Evolutionary conservation across 2,888 invertebrate species (phyloP).

Genomic region (Drosophila monieri): DNA sequence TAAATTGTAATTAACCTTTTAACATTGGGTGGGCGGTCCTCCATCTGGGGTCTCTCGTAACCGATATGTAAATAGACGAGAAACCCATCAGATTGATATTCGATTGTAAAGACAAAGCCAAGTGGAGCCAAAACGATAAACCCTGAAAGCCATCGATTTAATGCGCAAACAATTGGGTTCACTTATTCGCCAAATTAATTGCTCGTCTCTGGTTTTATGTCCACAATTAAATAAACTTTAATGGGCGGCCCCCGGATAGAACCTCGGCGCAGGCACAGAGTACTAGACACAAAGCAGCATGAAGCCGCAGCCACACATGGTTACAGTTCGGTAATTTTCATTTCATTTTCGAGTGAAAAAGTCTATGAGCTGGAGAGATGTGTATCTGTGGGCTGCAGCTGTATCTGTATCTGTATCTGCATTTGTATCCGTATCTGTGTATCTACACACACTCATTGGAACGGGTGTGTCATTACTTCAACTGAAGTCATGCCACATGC

Average conservation of each 20-base stretch:
- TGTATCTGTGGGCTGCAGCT: conserved; percentile 47
- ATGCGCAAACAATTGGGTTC: conserved; percentile 47
- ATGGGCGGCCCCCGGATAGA: conserved; percentile 23
- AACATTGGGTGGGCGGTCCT: conserved; percentile 62
- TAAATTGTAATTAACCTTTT: conserved; percentile 76
- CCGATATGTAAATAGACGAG: conserved; percentile 1
- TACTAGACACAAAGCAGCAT: conserved; percentile 57
- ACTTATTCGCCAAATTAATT: conserved; percentile 59
- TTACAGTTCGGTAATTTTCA: conserved; percentile 78
- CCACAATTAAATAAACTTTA: conserved; percentile 54
- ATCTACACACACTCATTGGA: conserved; percentile 47
- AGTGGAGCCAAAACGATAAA: conserved; percentile 14
- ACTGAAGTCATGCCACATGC: conserved; percentile 79
- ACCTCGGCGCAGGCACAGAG: conserved; percentile 39
- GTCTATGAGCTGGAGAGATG: conserved; percentile 61
- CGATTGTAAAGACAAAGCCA: too few species aligned
- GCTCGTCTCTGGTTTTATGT: conserved; percentile 50
- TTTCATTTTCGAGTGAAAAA: conserved; percentile 70
- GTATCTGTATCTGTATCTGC: conserved; percentile 22
- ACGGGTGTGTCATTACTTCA: conserved; percentile 80
- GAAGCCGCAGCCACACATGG: conserved; percentile 66
- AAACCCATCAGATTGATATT: too few species aligned
- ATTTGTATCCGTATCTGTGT: conserved; percentile 11
- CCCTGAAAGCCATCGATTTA: conserved; percentile 15
- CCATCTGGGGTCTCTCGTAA: conserved; percentile 35